Percentiles rank a stretch among this genome's conserved stretches.
These are phyloP conservation scores for Myathropa florea DNA, from an alignment of 2,888 invertebrate species.

Conservation along the genomic window DNA sequence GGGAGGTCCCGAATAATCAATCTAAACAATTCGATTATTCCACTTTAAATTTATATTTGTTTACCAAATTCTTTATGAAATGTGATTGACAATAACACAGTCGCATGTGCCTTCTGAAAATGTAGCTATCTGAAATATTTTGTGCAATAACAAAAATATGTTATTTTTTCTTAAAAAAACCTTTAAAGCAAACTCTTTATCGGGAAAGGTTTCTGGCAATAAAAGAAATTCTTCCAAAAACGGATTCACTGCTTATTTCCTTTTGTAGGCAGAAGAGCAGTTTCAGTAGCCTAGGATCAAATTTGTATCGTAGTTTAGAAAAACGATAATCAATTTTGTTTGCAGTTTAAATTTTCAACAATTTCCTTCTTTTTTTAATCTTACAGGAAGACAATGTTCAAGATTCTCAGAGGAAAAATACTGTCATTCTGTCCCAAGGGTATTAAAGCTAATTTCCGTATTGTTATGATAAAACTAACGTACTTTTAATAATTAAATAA, in stretches of 20 bases:
- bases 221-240: constrained; percentile 8
- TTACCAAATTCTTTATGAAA: background rate
- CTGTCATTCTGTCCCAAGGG: constrained; percentile 79
- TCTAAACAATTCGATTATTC: constrained; percentile 10
- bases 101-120: background rate
- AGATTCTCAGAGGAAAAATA: constrained; percentile 80
- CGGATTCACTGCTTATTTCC: constrained; percentile 5
- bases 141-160: background rate
- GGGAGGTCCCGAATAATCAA: constrained; percentile 87
- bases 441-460: constrained; percentile 75
- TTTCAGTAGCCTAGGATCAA: background rate
- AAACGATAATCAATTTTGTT: background rate
- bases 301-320: constrained; percentile 1
- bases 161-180: background rate
- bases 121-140: background rate
- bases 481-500: constrained; percentile 71
- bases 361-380: constrained; percentile 30
- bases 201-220: background rate
- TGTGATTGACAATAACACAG: background rate
- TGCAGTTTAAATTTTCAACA: constrained; percentile 35
- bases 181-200: background rate
- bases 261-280: constrained; percentile 1
- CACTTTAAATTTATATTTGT: background rate
- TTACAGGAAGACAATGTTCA: constrained; percentile 78
- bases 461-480: constrained; percentile 71